phyloP scores from a whole-genome alignment of 2,113 vertebrate genomes.

The Leuciscus idus region DNA sequence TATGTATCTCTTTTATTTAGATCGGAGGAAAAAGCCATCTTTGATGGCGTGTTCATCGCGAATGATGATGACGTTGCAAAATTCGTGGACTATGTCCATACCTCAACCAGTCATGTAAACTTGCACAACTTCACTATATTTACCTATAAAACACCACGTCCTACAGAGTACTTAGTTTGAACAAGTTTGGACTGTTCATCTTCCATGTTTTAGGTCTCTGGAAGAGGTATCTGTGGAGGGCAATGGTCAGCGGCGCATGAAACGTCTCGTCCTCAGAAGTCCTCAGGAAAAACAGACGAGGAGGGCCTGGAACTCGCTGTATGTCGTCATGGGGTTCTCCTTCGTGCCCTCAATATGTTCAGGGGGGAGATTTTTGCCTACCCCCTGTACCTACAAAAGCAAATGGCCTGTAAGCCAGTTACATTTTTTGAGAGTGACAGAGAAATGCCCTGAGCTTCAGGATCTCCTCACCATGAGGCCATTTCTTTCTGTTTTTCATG shows the following conservation, averaged over 20 bases:
- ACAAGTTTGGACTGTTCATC: not conserved
- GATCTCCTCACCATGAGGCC: too few relatives aligned
- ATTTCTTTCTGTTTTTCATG: too few relatives aligned
- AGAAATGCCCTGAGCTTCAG: too few relatives aligned
- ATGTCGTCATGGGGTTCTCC: too few relatives aligned
- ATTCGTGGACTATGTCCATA: constrained; percentile 24
- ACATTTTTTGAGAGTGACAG: too few relatives aligned
- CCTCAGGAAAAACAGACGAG: not conserved
- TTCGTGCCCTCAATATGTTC: too few relatives aligned
- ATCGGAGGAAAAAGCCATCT: constrained; percentile 32
- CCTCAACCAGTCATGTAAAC: constrained; percentile 36
- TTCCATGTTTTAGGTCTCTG: not conserved
- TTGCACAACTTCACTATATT: not conserved
- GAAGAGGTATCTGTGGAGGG: not conserved
- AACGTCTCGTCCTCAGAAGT: not conserved
- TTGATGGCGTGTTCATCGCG: constrained; percentile 38
- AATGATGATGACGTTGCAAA: constrained; percentile 33
- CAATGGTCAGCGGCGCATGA: not conserved
- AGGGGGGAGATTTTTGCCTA: too few relatives aligned
- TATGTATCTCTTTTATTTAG: too few relatives aligned
- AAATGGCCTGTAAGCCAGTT: too few relatives aligned
- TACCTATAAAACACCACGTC: constrained; percentile 10
- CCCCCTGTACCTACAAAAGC: too few relatives aligned
- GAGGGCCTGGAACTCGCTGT: too few relatives aligned
- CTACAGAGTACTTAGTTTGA: not conserved